phyloP scores from a whole-genome alignment of 2,797 vertebrate species.

The Sternarchorhynchus goeldii region DNA sequence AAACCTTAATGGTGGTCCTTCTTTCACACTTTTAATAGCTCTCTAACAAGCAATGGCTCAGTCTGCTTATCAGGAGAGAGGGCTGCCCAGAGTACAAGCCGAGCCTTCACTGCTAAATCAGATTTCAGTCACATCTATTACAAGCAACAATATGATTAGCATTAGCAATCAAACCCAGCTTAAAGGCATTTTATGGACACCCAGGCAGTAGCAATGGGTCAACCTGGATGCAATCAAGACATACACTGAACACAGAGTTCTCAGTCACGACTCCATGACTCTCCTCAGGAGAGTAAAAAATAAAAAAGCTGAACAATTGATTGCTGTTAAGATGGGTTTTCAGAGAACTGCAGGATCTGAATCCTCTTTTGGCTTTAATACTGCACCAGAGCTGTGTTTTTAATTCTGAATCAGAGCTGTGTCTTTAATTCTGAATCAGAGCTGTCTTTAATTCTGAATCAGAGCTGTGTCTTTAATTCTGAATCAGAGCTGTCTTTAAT shows the following conservation, averaged over 20 bases:
- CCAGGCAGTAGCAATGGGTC: constrained; percentile 9
- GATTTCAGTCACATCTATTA: constrained; percentile 14
- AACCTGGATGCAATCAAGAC: constrained; percentile 44
- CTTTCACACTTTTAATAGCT: constrained; percentile 24
- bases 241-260: constrained; percentile 17
- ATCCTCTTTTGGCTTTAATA: background rate
- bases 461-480: no score
- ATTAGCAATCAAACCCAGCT: constrained; percentile 35
- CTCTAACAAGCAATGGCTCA: background rate
- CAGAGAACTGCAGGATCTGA: background rate
- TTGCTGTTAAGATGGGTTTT: constrained; percentile 9
- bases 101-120: constrained; percentile 19
- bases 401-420: no score
- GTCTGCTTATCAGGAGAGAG: constrained; percentile 8
- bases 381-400: background rate
- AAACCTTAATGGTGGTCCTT: background rate
- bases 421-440: no score
- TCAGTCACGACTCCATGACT: constrained; percentile 34
- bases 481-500: no score
- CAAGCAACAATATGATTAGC: constrained; percentile 26
- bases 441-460: no score
- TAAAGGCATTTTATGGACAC: constrained; percentile 25
- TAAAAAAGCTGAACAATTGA: background rate
- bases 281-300: background rate
- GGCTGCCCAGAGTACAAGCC: constrained; percentile 16